Percentiles rank a stretch among this genome's conserved stretches.
Evolutionary conservation across 2,113 vertebrate species (phyloP).

Genomic region (Rhinichthys klamathensis): DNA sequence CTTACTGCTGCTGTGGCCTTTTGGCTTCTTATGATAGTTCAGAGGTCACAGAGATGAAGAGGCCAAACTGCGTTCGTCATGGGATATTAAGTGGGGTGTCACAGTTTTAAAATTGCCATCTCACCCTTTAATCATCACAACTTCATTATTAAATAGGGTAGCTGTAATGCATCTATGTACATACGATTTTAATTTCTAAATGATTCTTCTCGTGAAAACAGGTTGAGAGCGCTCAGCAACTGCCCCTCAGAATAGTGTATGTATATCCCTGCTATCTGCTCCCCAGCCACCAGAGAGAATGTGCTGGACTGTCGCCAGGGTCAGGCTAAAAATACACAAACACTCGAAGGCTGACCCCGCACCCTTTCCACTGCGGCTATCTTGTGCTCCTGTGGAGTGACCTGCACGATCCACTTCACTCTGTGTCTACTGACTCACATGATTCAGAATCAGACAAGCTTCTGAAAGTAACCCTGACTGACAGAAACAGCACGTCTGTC

Average conservation of each 20-base stretch:
- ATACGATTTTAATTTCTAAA: not conserved
- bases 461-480: conserved; percentile 6
- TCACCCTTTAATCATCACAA: not conserved
- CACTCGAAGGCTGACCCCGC: conserved; percentile 44
- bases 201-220: not conserved
- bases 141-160: not conserved
- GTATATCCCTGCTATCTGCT: conserved; percentile 32
- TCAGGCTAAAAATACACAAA: conserved; percentile 58
- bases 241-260: conserved; percentile 23
- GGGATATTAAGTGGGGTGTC: conserved; percentile 21
- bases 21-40: conserved; percentile 29
- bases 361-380: conserved; percentile 55
- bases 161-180: not conserved
- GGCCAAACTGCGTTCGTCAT: conserved; percentile 2
- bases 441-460: conserved; percentile 31
- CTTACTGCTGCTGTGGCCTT: conserved; percentile 4
- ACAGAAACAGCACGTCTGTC: conserved; percentile 28
- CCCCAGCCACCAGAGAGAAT: conserved; percentile 41
- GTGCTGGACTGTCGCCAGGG: conserved; percentile 46
- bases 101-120: not conserved
- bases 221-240: not conserved
- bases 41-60: conserved; percentile 49
- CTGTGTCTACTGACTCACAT: conserved; percentile 27
- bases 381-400: conserved; percentile 44
- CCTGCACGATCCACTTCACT: conserved; percentile 25